Conservation (phyloP, 2,888 invertebrate species). For the Drosophila acutilabella region DNA sequence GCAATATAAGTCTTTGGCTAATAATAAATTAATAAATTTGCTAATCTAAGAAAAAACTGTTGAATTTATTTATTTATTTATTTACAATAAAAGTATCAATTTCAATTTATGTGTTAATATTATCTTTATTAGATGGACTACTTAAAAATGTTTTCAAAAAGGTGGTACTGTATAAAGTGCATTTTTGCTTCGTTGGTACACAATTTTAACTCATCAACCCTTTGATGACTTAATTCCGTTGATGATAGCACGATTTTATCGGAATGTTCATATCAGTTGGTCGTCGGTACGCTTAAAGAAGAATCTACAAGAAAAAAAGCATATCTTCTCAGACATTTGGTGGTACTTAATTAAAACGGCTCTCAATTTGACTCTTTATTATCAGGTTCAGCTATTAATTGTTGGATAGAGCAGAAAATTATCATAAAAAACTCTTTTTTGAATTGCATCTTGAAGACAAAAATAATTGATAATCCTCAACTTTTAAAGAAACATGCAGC, state of each 20-base stretch:
- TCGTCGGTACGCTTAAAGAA: background rate
- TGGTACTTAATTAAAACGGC: constrained; percentile 15
- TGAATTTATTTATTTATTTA: no score
- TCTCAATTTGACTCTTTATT: constrained; percentile 2
- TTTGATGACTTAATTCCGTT: constrained; percentile 15
- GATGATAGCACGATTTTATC: constrained; percentile 11
- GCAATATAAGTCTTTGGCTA: no score
- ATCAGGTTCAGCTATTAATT: background rate
- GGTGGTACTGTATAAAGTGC: background rate
- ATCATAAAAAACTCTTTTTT: no score
- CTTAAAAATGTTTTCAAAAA: no score
- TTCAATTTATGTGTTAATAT: background rate
- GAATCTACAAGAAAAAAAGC: background rate
- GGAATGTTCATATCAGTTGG: constrained; percentile 7
- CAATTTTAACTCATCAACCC: background rate
- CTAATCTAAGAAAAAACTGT: no score
- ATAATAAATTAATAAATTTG: no score
- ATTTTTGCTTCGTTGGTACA: background rate
- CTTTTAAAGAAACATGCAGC: no score
- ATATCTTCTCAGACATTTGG: constrained; percentile 1
- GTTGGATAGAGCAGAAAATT: background rate
- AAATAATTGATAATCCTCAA: no score
- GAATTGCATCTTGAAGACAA: no score
- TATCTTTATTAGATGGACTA: background rate
- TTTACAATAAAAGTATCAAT: no score